Evolutionary conservation across 2,888 invertebrate genomes (phyloP).

Genomic region (Tridacna crocea): DNA sequence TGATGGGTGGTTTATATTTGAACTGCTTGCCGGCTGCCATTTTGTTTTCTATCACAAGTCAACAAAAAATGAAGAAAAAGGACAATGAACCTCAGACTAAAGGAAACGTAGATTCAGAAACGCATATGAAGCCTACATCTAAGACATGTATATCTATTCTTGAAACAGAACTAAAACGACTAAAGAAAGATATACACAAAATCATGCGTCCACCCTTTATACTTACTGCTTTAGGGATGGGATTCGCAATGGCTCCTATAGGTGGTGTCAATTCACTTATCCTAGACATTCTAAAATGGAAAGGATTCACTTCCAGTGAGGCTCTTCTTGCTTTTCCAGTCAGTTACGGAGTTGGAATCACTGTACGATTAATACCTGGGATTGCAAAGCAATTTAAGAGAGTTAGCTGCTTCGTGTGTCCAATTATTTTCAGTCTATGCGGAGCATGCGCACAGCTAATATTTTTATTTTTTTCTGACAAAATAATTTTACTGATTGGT

Average conservation of each 20-base stretch:
- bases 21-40: neutral
- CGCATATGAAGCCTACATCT: too few relatives aligned
- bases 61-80: neutral
- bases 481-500: neutral
- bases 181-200: neutral
- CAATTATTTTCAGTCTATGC: neutral
- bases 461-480: neutral
- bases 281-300: neutral
- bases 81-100: too few relatives aligned
- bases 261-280: neutral
- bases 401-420: neutral
- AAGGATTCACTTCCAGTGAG: neutral
- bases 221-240: neutral
- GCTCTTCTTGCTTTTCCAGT: neutral
- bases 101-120: too few relatives aligned
- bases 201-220: neutral
- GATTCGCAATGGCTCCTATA: neutral
- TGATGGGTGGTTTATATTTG: constrained; percentile 1
- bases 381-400: neutral
- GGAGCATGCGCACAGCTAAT: neutral
- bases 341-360: constrained; percentile 1
- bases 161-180: neutral
- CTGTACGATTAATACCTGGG: neutral
- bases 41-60: neutral
- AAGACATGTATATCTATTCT: neutral